A percentile compares a stretch with the other conserved stretches of the same genome.
Evolutionary conservation across 2,113 vertebrate species (phyloP).

Genomic region (Felis chaus): DNA sequence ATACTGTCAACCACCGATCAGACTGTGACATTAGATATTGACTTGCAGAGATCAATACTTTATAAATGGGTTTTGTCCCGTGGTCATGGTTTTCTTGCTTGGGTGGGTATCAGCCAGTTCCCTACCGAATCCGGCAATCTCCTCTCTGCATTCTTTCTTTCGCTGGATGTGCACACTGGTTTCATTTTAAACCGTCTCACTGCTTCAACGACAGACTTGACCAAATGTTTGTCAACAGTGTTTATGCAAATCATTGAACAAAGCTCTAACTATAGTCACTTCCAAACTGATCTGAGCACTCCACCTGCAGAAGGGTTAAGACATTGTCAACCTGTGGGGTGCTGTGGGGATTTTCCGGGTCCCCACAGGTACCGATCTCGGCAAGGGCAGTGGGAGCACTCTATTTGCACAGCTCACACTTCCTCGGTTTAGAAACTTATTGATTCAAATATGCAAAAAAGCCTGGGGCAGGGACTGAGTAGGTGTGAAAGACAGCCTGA

Average conservation of each 20-base stretch:
- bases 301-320: constrained; percentile 12
- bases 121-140: background rate
- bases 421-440: constrained; percentile 60
- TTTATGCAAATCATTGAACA: constrained; percentile 34
- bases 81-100: background rate
- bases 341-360: background rate
- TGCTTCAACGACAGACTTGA: background rate
- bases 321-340: background rate
- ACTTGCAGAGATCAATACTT: background rate
- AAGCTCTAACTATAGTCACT: constrained; percentile 22
- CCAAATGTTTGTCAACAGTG: background rate
- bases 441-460: constrained; percentile 78
- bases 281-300: background rate
- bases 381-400: constrained; percentile 15
- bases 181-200: constrained; percentile 10
- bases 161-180: background rate
- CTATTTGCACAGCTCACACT: constrained; percentile 63
- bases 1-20: background rate
- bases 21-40: background rate
- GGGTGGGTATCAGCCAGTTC: background rate
- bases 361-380: background rate
- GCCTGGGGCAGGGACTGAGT: constrained; percentile 75
- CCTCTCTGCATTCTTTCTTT: background rate
- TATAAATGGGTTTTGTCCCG: background rate
- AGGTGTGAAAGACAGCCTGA: constrained; percentile 73